Percentiles rank a stretch among this genome's conserved stretches.
These are phyloP conservation scores for Gymnoscopelus microlampas DNA, from an alignment of 2,797 vertebrate species.

Conservation along the genomic window DNA sequence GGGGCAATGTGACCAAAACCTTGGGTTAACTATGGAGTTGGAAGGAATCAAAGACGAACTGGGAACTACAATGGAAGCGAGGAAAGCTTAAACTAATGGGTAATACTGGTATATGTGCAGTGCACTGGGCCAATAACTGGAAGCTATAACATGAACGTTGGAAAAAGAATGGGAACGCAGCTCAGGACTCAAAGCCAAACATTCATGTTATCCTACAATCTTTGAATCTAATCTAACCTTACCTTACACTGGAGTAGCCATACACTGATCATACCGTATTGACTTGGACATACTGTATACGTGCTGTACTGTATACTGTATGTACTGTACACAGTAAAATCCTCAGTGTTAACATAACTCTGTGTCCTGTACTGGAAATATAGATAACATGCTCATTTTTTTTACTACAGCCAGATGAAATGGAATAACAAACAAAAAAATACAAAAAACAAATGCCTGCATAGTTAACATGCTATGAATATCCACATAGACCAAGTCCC, in stretches of 20 bases:
- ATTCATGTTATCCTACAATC: constrained; percentile 52
- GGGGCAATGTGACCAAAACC: background rate
- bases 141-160: constrained; percentile 4
- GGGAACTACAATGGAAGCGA: background rate
- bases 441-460: constrained; percentile 54
- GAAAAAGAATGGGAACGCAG: constrained; percentile 18
- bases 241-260: constrained; percentile 72
- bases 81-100: background rate
- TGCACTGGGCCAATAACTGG: constrained; percentile 22
- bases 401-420: constrained; percentile 64
- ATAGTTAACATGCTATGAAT: constrained; percentile 63
- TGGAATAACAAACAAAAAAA: constrained; percentile 47
- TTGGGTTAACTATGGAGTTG: background rate
- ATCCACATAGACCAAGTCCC: constrained; percentile 63
- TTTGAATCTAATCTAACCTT: constrained; percentile 56
- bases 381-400: constrained; percentile 56
- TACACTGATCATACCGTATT: constrained; percentile 64
- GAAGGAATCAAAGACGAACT: background rate
- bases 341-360: too few species aligned
- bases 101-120: constrained; percentile 50
- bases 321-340: constrained; percentile 37
- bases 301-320: constrained; percentile 58
- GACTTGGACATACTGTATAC: constrained; percentile 59
- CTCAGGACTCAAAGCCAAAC: constrained; percentile 60
- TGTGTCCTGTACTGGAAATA: constrained; percentile 39